Evolutionary conservation across 1,140 invertebrate genomes (phyloP), one percentile per base, ranked within the genome.

Genomic region (Prorops nasuta): DNA sequence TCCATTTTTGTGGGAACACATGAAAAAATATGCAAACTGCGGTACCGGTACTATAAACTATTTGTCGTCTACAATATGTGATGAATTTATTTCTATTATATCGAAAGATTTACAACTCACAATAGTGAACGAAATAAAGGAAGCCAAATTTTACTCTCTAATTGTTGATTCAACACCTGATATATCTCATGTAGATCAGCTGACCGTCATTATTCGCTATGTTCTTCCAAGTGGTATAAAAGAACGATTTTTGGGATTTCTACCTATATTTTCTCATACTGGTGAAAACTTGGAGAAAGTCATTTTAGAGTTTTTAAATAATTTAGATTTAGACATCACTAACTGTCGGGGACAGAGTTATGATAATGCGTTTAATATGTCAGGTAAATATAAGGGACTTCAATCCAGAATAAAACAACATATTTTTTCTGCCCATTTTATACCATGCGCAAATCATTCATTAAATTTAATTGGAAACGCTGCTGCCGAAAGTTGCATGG

Each of bases 281-380:
- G 47, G 59, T 37, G 14, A 60, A 44, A 51, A 64, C 58, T 44
- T 66, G 42, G 50, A 51, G 9, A 35, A 57, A 15, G 52, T 44
- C 14, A 45, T 69, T 20, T 56, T 64, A 17, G 41, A 35, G 40
- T 59, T 69, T 52, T 65, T 72, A 36, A 38, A 60, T 15, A 53
- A 42, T 15, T 39, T 51, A 49, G 39, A 39, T 17, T 16, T 49
- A n/a, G 17, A 51, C 10, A 49, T 58, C 22, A 43, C 69, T 64
- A 43, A 73, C 62, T 71, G 64, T 50, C 54, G 69, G 32, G 58
- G 56, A 8, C 66, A 73, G 44, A 56, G 54, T 15, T 71, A 71
- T 44, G 64, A 71, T 49, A 72, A 72, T 61, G 68, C 60, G 3
- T 49, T 52, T 21, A 63, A 56, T 44, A 72, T 72, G 63, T 51